Percentiles rank a stretch among this genome's conserved stretches.
Conservation (phyloP, 2,888 invertebrate genomes). For the Petrophora chlorosata region DNA sequence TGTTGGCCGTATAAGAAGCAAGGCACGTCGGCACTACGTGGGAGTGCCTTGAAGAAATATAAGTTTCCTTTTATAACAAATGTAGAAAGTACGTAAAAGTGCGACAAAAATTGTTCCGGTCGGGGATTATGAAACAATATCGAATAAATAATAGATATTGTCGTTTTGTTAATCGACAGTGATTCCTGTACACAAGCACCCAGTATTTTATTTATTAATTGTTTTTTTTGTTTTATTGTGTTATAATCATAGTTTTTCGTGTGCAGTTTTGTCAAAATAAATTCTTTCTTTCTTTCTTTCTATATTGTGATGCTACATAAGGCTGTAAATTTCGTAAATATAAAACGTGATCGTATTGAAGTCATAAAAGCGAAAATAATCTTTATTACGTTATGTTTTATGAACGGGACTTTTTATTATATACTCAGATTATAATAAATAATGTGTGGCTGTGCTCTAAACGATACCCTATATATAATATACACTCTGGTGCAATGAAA, state of each 20-base stretch:
- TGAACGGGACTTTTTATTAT: background rate
- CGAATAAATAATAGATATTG: constrained; percentile 28
- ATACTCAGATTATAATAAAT: too few species aligned
- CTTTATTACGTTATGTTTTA: constrained; percentile 27
- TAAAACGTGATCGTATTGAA: constrained; percentile 24
- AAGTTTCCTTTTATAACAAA: constrained; percentile 35
- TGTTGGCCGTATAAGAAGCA: constrained; percentile 40
- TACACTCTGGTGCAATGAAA: too few species aligned
- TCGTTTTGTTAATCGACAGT: too few species aligned
- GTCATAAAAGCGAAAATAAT: constrained; percentile 41
- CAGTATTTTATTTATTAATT: too few species aligned
- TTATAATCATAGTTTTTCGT: too few species aligned
- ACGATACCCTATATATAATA: too few species aligned
- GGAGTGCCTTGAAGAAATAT: constrained; percentile 31
- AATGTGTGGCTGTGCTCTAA: too few species aligned
- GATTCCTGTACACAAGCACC: too few species aligned
- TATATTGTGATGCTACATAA: constrained; percentile 21
- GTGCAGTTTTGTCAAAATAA: too few species aligned
- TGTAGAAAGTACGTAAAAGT: constrained; percentile 25
- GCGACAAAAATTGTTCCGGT: constrained; percentile 9
- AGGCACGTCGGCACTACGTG: constrained; percentile 44
- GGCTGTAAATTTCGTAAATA: constrained; percentile 26
- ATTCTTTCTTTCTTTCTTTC: too few species aligned
- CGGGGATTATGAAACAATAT: constrained; percentile 28
- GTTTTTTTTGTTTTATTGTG: too few species aligned